Conservation (phyloP, 2,888 invertebrate species). For the Drosophila hamatofila region DNA sequence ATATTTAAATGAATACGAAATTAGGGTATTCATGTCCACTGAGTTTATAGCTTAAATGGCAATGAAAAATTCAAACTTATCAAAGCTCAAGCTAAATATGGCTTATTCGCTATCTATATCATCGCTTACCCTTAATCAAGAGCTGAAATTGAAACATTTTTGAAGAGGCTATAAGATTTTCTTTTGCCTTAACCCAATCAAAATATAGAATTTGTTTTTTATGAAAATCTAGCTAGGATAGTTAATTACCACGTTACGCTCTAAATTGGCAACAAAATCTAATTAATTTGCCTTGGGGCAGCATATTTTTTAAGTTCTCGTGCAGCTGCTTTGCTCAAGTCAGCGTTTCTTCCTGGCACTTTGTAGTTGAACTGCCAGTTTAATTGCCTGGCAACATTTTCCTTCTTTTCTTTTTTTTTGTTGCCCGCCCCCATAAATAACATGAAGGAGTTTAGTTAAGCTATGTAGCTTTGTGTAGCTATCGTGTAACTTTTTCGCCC, state of each 20-base stretch:
- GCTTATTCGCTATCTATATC: neutral
- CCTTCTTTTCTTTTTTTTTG: neutral
- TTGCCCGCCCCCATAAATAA: constrained; percentile 27
- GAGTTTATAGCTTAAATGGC: neutral
- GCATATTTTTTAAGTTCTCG: constrained; percentile 23
- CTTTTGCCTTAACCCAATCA: neutral
- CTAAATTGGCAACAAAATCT: constrained; percentile 2
- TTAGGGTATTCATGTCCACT: no score
- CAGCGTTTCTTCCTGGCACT: constrained; percentile 28
- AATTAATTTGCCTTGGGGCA: constrained; percentile 34
- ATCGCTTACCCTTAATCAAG: neutral
- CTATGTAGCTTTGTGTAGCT: neutral
- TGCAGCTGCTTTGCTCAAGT: constrained; percentile 15
- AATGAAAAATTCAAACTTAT: neutral
- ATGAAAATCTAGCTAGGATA: neutral
- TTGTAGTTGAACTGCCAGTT: constrained; percentile 30
- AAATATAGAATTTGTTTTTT: neutral
- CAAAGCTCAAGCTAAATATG: neutral
- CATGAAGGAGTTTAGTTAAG: constrained; percentile 10
- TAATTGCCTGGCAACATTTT: constrained; percentile 49
- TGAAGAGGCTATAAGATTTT: neutral
- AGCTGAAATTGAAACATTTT: no score
- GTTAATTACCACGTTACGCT: constrained; percentile 4
- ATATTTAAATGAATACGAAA: neutral
- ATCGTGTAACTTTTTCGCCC: constrained; percentile 25